These are phyloP conservation scores for Euclidia mi DNA, from an alignment of 2,888 invertebrate species.

Conservation along the genomic window DNA sequence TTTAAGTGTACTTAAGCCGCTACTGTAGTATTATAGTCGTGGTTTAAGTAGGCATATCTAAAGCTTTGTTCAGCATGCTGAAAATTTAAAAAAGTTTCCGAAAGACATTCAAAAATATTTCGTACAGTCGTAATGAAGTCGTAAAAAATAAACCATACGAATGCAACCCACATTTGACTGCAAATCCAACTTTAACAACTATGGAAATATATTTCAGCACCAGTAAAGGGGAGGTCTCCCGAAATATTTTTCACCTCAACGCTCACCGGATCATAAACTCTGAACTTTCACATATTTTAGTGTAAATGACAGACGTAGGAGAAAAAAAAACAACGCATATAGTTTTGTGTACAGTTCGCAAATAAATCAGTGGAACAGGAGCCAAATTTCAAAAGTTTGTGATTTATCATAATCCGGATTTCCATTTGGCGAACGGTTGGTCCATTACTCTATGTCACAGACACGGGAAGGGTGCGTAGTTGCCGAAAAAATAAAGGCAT, in stretches of 20 bases:
- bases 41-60: too few relatives aligned
- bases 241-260: constrained; percentile 14
- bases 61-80: too few relatives aligned
- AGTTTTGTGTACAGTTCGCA: constrained; percentile 77
- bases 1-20: too few relatives aligned
- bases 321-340: constrained; percentile 74
- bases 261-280: constrained; percentile 19
- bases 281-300: constrained; percentile 47
- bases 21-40: too few relatives aligned
- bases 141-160: constrained; percentile 4
- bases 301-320: constrained; percentile 53
- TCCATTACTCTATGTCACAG: constrained; percentile 88
- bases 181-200: constrained; percentile 8
- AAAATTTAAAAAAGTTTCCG: neutral
- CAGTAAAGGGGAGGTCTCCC: constrained; percentile 9
- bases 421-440: constrained; percentile 85
- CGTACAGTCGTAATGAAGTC: neutral
- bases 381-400: constrained; percentile 88
- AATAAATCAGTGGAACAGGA: constrained; percentile 84
- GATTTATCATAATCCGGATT: constrained; percentile 89
- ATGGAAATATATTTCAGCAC: neutral
- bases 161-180: neutral
- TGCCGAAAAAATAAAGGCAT: constrained; percentile 73
- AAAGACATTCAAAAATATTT: constrained; percentile 6
- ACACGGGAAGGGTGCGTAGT: constrained; percentile 84